Conservation (phyloP, 1,140 invertebrate genomes). For the Drosophila simulans region DNA sequence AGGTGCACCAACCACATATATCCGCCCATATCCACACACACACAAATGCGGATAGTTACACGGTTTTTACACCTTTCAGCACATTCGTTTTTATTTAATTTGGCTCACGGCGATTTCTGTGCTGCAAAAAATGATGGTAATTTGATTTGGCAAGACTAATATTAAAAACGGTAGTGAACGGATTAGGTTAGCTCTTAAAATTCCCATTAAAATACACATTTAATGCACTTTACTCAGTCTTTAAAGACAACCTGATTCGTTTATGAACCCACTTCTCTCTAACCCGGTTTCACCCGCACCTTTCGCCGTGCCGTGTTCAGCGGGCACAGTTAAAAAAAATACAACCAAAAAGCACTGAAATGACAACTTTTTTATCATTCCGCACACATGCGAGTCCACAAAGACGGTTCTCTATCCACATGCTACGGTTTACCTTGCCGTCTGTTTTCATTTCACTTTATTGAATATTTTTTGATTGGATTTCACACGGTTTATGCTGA, state of each 20-base stretch:
- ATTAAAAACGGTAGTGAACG: too few relatives aligned
- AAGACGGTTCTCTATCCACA: slow-evolving; percentile 10
- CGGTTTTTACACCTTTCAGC: slow-evolving; percentile 53
- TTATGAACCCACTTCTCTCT: slow-evolving; percentile 2
- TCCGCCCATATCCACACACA: neutral
- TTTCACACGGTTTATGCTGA: slow-evolving; percentile 58
- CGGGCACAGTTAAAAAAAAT: slow-evolving; percentile 33
- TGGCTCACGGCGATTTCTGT: slow-evolving; percentile 18
- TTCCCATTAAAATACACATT: too few relatives aligned
- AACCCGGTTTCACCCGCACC: slow-evolving; percentile 27
- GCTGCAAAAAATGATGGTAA: too few relatives aligned
- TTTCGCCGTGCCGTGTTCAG: slow-evolving; percentile 28
- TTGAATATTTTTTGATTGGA: slow-evolving; percentile 55
- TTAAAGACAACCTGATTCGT: neutral
- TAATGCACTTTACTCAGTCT: too few relatives aligned
- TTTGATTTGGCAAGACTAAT: too few relatives aligned
- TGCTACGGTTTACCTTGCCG: slow-evolving; percentile 11
- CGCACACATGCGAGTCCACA: slow-evolving; percentile 4
- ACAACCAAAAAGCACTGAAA: slow-evolving; percentile 25
- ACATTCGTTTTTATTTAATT: slow-evolving; percentile 60
- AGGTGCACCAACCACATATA: slow-evolving; percentile 18
- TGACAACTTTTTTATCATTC: slow-evolving; percentile 37
- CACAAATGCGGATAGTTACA: slow-evolving; percentile 14
- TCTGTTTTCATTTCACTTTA: slow-evolving; percentile 38
- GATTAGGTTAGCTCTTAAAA: too few relatives aligned